Evolutionary conservation across 2,888 invertebrate species (phyloP).

Genomic region (Orthonychiurus folsomi): DNA sequence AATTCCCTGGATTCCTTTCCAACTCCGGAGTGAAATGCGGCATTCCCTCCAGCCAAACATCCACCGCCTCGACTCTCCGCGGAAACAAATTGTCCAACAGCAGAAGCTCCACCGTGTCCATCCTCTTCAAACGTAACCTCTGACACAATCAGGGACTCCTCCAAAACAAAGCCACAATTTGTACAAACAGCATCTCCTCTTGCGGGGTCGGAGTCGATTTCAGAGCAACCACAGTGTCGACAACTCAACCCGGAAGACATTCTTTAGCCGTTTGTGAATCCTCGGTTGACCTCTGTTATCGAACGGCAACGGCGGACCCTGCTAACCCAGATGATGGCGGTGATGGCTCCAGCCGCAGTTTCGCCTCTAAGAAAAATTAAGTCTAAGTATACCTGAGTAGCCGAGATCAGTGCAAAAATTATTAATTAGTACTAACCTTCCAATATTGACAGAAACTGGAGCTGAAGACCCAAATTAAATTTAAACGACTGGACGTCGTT

Average conservation of each 20-base stretch:
- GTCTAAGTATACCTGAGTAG: no score
- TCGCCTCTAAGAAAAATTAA: no score
- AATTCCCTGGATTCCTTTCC: constrained; percentile 87
- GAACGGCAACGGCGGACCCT: background rate
- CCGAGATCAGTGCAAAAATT: no score
- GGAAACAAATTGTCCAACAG: constrained; percentile 88
- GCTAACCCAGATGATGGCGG: no score
- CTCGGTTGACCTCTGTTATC: background rate
- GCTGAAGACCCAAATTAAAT: no score
- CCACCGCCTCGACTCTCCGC: constrained; percentile 78
- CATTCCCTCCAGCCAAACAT: constrained; percentile 53
- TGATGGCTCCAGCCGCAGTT: no score
- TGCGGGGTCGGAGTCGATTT: constrained; percentile 37
- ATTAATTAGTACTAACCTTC: no score
- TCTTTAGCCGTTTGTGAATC: background rate
- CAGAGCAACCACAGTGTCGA: constrained; percentile 68
- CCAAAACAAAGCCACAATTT: constrained; percentile 88
- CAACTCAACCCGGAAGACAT: constrained; percentile 63
- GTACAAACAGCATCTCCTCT: constrained; percentile 93
- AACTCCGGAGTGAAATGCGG: constrained; percentile 60
- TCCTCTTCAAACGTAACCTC: constrained; percentile 94
- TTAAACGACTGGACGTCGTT: no score
- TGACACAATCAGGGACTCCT: constrained; percentile 91
- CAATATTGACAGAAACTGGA: no score
- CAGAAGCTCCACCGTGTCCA: constrained; percentile 73